Conservation (phyloP, 2,113 vertebrate genomes). For the Rhabdornis inornatus region DNA sequence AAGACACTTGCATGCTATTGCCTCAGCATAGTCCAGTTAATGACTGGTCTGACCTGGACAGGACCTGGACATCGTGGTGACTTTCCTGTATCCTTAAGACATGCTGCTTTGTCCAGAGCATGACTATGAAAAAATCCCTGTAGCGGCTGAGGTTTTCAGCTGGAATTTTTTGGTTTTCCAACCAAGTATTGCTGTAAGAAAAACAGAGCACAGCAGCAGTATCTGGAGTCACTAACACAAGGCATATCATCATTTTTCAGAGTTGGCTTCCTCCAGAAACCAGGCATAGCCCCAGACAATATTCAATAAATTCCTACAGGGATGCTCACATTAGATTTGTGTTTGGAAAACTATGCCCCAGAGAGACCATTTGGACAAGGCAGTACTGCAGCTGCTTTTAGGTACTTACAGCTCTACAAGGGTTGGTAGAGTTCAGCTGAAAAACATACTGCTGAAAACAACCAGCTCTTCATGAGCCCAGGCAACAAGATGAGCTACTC, state of each 20-base stretch:
- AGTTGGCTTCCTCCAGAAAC: background rate
- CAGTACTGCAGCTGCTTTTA: background rate
- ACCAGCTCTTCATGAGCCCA: background rate
- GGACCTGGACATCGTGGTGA: background rate
- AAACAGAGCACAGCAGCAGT: background rate
- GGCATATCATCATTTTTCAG: background rate
- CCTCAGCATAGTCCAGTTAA: background rate
- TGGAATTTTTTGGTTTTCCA: background rate
- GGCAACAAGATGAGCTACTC: background rate
- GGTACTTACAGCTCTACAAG: background rate
- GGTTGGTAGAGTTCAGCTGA: background rate
- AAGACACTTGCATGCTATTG: background rate
- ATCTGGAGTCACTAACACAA: background rate
- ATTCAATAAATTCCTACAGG: background rate
- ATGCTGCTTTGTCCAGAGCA: background rate
- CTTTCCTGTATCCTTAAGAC: background rate
- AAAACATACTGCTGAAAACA: background rate
- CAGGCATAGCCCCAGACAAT: background rate
- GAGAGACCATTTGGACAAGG: background rate
- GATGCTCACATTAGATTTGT: background rate
- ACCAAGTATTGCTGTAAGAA: background rate
- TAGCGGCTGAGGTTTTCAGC: background rate
- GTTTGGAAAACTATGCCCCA: background rate
- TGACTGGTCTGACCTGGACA: background rate
- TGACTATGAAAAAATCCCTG: background rate